These are phyloP conservation scores for Cyanoliseus patagonus DNA, from an alignment of 2,113 vertebrate species.

Conservation along the genomic window DNA sequence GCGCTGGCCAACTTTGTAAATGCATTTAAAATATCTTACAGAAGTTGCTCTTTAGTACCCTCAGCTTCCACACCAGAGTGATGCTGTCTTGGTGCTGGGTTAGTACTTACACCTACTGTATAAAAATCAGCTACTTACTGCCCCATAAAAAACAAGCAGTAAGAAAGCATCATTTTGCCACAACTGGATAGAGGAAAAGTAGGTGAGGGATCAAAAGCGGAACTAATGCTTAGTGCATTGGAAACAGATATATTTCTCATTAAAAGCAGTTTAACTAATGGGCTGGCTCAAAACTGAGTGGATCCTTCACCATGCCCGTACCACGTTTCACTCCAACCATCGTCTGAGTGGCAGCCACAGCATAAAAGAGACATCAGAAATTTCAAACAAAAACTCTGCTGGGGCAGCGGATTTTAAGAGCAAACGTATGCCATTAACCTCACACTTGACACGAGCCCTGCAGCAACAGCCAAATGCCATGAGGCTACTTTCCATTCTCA, in stretches of 20 bases:
- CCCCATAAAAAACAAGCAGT: background rate
- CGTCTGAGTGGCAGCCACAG: background rate
- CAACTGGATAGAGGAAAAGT: background rate
- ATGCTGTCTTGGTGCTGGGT: background rate
- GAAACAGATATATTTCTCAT: background rate
- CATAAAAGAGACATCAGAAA: background rate
- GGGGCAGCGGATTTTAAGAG: background rate
- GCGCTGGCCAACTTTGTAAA: background rate
- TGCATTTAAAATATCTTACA: background rate
- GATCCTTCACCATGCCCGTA: background rate
- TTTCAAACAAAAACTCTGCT: background rate
- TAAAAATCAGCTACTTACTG: background rate
- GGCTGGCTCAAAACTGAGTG: background rate
- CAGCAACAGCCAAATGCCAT: background rate
- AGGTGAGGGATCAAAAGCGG: background rate
- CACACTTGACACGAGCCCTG: background rate
- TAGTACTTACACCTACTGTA: background rate
- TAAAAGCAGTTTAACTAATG: background rate
- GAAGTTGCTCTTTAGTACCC: background rate
- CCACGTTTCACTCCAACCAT: background rate
- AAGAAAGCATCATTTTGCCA: background rate
- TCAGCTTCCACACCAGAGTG: background rate
- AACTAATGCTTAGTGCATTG: background rate
- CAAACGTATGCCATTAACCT: background rate
- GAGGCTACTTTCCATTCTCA: background rate